These are phyloP conservation scores for Lethrus apterus DNA, from an alignment of 1,140 invertebrate genomes.

Conservation along the genomic window DNA sequence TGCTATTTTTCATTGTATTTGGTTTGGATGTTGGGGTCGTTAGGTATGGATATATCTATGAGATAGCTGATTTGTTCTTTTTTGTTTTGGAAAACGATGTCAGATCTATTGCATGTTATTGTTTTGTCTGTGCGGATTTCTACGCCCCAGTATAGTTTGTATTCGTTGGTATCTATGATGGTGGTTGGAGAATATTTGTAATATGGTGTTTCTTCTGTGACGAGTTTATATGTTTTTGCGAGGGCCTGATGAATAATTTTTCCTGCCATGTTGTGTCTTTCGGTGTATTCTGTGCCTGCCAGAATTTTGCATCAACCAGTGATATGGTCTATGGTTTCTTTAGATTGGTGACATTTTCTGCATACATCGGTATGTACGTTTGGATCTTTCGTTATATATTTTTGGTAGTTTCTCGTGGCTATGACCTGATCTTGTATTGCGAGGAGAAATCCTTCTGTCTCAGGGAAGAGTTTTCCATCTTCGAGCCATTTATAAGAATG, in stretches of 20 bases:
- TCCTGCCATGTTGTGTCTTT: conserved; percentile 1
- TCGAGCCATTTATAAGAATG: conserved; percentile 23
- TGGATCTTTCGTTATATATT: conserved; percentile 26
- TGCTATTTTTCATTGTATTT: too few species aligned
- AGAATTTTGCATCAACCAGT: neutral
- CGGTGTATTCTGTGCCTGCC: neutral
- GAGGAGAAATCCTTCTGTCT: conserved; percentile 28
- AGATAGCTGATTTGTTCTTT: too few species aligned
- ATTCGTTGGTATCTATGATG: too few species aligned
- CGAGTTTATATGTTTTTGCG: too few species aligned
- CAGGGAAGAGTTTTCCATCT: conserved; percentile 20
- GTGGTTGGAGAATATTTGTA: too few species aligned
- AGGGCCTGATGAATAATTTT: conserved; percentile 7
- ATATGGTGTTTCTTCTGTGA: too few species aligned
- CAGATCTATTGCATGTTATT: too few species aligned
- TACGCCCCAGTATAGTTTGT: too few species aligned
- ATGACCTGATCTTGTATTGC: conserved; percentile 34
- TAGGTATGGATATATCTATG: too few species aligned
- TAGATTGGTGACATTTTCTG: conserved; percentile 1
- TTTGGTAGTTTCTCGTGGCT: conserved; percentile 26
- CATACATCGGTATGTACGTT: conserved; percentile 4
- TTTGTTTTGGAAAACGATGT: too few species aligned
- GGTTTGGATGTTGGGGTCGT: too few species aligned
- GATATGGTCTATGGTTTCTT: conserved; percentile 8
- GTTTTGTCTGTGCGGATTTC: too few species aligned